Evolutionary conservation across 2,888 invertebrate genomes (phyloP).

Genomic region (Melipona beecheii): DNA sequence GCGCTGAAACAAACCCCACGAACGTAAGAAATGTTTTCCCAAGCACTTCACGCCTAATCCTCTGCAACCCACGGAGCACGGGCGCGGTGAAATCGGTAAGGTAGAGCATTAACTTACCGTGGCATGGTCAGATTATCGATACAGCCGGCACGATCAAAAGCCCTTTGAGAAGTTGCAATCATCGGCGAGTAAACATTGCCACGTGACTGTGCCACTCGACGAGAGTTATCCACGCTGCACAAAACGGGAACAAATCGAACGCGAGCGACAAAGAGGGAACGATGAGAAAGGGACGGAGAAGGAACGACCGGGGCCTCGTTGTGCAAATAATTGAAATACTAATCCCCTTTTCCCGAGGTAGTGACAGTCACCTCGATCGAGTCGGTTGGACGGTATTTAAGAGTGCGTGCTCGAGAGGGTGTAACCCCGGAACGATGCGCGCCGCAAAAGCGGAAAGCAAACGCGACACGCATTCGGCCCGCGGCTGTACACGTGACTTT

Average conservation of each 20-base stretch:
- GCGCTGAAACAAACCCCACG: background rate
- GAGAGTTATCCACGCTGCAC: constrained; percentile 61
- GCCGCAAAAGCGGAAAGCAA: constrained; percentile 74
- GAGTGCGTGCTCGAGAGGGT: constrained; percentile 72
- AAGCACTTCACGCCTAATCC: constrained; percentile 32
- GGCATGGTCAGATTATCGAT: constrained; percentile 73
- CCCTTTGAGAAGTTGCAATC: constrained; percentile 41
- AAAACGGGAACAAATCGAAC: constrained; percentile 1
- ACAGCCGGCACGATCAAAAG: constrained; percentile 33
- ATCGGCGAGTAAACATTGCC: constrained; percentile 77
- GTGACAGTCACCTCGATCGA: constrained; percentile 62
- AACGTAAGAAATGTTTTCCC: background rate
- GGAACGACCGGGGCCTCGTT: constrained; percentile 66
- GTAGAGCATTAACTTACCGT: constrained; percentile 74
- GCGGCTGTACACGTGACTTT: constrained; percentile 81
- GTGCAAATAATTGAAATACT: constrained; percentile 84
- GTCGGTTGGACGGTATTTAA: constrained; percentile 52
- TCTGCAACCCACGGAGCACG: constrained; percentile 49
- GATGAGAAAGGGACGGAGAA: background rate
- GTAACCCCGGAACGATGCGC: constrained; percentile 76
- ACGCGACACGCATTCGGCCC: constrained; percentile 64
- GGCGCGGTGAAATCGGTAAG: constrained; percentile 70
- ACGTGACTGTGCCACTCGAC: constrained; percentile 80
- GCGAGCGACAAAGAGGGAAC: background rate
- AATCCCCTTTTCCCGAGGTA: constrained; percentile 75